Conservation (phyloP, 2,113 vertebrate genomes). For the Hippocampus abdominalis region DNA sequence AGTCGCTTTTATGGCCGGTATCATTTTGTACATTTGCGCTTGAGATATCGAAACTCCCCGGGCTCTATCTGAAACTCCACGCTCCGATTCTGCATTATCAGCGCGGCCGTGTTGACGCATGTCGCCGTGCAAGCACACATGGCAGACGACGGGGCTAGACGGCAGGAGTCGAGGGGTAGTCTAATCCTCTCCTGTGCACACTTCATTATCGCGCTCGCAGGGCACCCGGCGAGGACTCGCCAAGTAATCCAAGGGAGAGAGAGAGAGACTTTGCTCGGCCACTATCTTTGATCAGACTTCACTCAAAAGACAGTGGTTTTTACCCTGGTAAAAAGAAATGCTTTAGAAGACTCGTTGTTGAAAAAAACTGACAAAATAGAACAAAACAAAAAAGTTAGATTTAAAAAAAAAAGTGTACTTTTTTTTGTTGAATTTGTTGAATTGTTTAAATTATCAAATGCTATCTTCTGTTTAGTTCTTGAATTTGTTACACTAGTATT, state of each 20-base stretch:
- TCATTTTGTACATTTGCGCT: constrained; percentile 18
- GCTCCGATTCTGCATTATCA: constrained; percentile 52
- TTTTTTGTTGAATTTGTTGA: no score
- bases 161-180: constrained; percentile 43
- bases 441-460: no score
- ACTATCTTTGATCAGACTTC: background rate
- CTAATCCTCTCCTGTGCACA: constrained; percentile 61
- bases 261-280: constrained; percentile 6
- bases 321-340: background rate
- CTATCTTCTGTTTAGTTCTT: no score
- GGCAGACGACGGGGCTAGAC: constrained; percentile 54
- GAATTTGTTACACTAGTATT: no score
- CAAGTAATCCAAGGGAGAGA: constrained; percentile 45
- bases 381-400: no score
- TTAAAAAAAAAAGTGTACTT: no score
- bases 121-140: constrained; percentile 46
- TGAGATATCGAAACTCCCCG: constrained; percentile 32
- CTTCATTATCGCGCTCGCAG: constrained; percentile 60
- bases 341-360: background rate
- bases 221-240: constrained; percentile 23
- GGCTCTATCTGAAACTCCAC: constrained; percentile 23
- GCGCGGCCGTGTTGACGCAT: constrained; percentile 28
- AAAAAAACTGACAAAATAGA: no score
- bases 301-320: background rate
- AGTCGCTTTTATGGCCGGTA: background rate